phyloP scores from a whole-genome alignment of 2,888 invertebrate species.

The Ametastegia equiseti region DNA sequence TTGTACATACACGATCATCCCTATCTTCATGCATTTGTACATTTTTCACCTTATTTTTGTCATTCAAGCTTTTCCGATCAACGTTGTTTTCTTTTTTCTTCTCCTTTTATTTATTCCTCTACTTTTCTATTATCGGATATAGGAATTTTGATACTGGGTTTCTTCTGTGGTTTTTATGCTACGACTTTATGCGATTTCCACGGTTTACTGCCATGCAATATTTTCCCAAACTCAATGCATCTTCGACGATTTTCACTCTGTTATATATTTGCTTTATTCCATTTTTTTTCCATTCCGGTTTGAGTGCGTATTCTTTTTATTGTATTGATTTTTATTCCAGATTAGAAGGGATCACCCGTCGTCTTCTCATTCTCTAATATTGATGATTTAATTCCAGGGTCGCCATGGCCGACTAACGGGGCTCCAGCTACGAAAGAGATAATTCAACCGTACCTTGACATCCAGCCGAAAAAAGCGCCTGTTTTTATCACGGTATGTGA shows the following conservation, averaged over 20 bases:
- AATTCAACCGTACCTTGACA: conserved; percentile 72
- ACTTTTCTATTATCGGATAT: background rate
- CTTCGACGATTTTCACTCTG: too few relatives aligned
- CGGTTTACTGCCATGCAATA: too few relatives aligned
- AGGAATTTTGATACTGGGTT: background rate
- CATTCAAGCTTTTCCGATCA: conserved; percentile 14
- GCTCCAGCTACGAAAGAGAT: conserved; percentile 68
- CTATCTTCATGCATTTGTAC: background rate
- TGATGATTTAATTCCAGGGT: conserved; percentile 64
- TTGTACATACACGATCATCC: conserved; percentile 7
- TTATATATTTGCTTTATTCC: background rate
- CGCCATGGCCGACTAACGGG: conserved; percentile 73
- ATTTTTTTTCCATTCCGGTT: background rate
- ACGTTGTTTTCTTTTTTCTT: background rate
- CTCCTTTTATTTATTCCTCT: background rate
- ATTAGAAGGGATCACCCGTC: background rate
- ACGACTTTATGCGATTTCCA: too few relatives aligned
- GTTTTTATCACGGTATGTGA: conserved; percentile 83
- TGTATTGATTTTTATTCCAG: too few relatives aligned
- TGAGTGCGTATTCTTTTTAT: too few relatives aligned
- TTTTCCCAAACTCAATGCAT: too few relatives aligned
- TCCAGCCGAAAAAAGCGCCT: conserved; percentile 80
- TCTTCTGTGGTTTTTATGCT: background rate
- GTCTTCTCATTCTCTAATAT: conserved; percentile 30
- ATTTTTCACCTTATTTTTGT: background rate